Conservation (phyloP, 2,888 invertebrate genomes). For the Scotopteryx bipunctaria region DNA sequence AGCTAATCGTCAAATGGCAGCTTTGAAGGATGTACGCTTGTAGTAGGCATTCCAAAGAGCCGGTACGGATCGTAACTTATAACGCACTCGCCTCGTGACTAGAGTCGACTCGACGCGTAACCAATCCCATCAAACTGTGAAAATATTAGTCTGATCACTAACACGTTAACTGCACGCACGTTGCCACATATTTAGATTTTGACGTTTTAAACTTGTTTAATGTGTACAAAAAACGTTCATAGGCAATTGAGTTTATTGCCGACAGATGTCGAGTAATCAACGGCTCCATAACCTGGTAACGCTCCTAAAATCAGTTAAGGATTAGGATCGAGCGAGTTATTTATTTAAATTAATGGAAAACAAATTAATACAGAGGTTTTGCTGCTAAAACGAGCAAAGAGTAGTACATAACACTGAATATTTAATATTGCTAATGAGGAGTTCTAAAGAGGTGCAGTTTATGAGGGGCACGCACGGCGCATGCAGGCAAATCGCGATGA, state of each 20-base stretch:
- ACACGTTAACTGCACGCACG: constrained; percentile 37
- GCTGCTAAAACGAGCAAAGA: constrained; percentile 17
- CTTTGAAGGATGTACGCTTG: constrained; percentile 27
- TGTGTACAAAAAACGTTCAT: constrained; percentile 33
- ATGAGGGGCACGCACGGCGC: constrained; percentile 25
- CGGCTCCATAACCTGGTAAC: constrained; percentile 34
- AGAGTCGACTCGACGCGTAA: constrained; percentile 51
- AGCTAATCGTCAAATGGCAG: constrained; percentile 20
- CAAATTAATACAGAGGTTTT: constrained; percentile 4
- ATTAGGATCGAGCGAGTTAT: constrained; percentile 10
- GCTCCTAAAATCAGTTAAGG: constrained; percentile 22
- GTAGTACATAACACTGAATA: constrained; percentile 16
- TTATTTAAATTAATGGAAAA: constrained; percentile 18
- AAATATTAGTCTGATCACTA: constrained; percentile 63
- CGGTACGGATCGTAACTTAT: constrained; percentile 20
- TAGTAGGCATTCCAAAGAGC: constrained; percentile 32
- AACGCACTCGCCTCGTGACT: constrained; percentile 28
- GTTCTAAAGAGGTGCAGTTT: constrained; percentile 34
- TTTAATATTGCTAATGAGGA: constrained; percentile 34
- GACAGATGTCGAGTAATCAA: constrained; percentile 35
- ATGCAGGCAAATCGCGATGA: constrained; percentile 40
- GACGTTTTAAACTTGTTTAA: constrained; percentile 32
- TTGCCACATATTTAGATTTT: constrained; percentile 37
- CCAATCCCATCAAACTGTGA: constrained; percentile 75
- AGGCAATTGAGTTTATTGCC: constrained; percentile 36